A percentile compares a stretch with the other conserved stretches of the same genome.
Conservation (phyloP, 2,113 vertebrate species). For the Atractosteus spatula region DNA sequence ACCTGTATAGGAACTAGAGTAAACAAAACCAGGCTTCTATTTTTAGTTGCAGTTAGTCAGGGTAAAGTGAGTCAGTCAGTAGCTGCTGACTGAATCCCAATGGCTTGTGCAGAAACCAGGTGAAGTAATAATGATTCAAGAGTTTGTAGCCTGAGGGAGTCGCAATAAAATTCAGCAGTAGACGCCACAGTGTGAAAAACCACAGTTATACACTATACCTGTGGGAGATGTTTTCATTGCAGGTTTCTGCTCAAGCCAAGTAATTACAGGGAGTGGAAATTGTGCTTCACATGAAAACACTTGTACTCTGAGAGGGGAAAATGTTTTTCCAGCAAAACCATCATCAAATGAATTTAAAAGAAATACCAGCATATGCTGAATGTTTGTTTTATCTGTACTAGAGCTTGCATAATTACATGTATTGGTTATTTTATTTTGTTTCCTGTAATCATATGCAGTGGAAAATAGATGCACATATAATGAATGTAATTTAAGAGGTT, state of each 20-base stretch:
- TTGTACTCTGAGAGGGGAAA: slow-evolving; percentile 36
- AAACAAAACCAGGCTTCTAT: slow-evolving; percentile 35
- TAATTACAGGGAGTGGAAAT: slow-evolving; percentile 55
- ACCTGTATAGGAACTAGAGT: slow-evolving; percentile 48
- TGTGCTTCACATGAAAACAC: slow-evolving; percentile 38
- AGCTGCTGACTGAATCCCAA: slow-evolving; percentile 50
- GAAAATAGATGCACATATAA: background rate
- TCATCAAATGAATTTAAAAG: slow-evolving; percentile 55
- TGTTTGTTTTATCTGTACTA: background rate
- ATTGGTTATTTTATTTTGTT: too few relatives aligned
- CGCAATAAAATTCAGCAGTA: slow-evolving; percentile 54
- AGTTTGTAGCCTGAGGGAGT: slow-evolving; percentile 48
- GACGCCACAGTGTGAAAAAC: slow-evolving; percentile 30
- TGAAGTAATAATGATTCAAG: slow-evolving; percentile 54
- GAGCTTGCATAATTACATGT: too few relatives aligned
- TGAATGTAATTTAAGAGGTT: too few relatives aligned
- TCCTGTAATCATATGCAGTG: too few relatives aligned
- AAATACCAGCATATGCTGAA: slow-evolving; percentile 48
- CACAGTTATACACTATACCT: slow-evolving; percentile 29
- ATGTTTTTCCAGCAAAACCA: slow-evolving; percentile 21
- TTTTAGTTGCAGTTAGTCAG: slow-evolving; percentile 37
- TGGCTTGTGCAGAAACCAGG: slow-evolving; percentile 55
- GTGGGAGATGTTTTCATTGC: slow-evolving; percentile 46
- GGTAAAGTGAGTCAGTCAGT: slow-evolving; percentile 38
- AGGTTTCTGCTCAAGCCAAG: slow-evolving; percentile 37